A percentile compares a stretch with the other conserved stretches of the same genome.
phyloP scores from a whole-genome alignment of 2,113 vertebrate genomes.

The Phoenicopterus ruber region DNA sequence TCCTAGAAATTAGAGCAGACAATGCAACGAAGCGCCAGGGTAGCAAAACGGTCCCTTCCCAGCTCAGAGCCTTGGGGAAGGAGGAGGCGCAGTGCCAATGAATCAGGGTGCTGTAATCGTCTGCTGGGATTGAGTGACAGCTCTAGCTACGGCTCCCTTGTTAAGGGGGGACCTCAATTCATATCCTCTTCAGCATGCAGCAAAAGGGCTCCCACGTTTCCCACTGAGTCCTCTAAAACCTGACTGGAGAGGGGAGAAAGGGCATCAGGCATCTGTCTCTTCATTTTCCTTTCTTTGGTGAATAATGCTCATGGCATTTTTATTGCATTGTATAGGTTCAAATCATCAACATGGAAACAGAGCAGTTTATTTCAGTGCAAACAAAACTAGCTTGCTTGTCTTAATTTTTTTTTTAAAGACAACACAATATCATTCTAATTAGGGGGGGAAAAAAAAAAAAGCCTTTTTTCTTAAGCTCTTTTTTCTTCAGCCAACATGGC shows the following conservation, averaged over 20 bases:
- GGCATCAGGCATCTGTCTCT: neutral
- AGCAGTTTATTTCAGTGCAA: neutral
- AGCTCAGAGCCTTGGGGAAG: neutral
- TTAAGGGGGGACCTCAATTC: neutral
- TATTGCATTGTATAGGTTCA: neutral
- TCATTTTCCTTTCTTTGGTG: neutral
- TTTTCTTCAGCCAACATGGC: neutral
- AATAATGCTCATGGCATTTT: neutral
- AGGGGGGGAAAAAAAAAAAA: rapidly evolving
- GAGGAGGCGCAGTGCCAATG: neutral
- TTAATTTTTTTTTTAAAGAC: neutral
- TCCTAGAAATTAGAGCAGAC: neutral
- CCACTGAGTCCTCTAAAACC: neutral
- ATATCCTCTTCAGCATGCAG: neutral
- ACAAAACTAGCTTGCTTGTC: neutral
- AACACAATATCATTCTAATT: neutral
- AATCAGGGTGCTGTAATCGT: neutral
- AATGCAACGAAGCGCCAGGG: rapidly evolving
- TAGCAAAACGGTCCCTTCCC: neutral
- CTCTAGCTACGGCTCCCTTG: neutral
- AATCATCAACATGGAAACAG: neutral
- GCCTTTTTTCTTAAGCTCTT: too few relatives aligned
- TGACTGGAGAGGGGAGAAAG: neutral
- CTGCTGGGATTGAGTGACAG: rapidly evolving
- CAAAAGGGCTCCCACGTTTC: neutral